Evolutionary conservation across 2,888 invertebrate genomes (phyloP), one percentile per base, ranked within the genome.

Genomic region (Chrysomela aeneicollis): DNA sequence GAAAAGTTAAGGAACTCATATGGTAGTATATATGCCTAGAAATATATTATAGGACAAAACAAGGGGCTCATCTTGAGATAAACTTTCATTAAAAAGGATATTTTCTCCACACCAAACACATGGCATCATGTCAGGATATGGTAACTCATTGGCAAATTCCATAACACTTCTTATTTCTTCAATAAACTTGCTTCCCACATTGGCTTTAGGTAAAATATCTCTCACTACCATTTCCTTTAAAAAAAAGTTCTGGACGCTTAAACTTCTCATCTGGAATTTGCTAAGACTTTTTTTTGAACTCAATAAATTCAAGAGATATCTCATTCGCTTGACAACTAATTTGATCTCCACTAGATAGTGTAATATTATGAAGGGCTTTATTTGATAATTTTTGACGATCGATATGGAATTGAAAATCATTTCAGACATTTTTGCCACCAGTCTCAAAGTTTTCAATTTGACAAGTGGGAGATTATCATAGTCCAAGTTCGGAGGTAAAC

Each of bases 31-130:
- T n/a, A n/a, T n/a, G n/a, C n/a, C n/a, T n/a, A n/a, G n/a, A n/a
- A n/a, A n/a, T n/a, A n/a, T n/a, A n/a, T n/a, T n/a, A n/a, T n/a
- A n/a, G n/a, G n/a, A n/a, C n/a, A n/a, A n/a, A n/a, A n/a, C n/a
- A n/a, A n/a, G n/a, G n/a, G n/a, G n/a, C n/a, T n/a, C n/a, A n/a
- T n/a, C n/a, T n/a, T n/a, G n/a, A n/a, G n/a, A n/a, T n/a, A n/a
- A n/a, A n/a, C n/a, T n/a, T n/a, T n/a, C n/a, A n/a, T n/a, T 47
- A 51, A 73, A 77, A 79, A 79, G 78, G 78, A 79, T 79, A 77
- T 81, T 79, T 74, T 80, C 76, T 68, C 77, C 77, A 67, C 81
- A 81, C 77, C 77, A 78, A 32, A 70, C 51, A 63, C 81, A 81
- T 19, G 72, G 71, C 15, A 76, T 69, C 68, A 76, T 72, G n/a